Conservation (phyloP, 2,888 invertebrate species). For the Azorinus chamasolen region DNA sequence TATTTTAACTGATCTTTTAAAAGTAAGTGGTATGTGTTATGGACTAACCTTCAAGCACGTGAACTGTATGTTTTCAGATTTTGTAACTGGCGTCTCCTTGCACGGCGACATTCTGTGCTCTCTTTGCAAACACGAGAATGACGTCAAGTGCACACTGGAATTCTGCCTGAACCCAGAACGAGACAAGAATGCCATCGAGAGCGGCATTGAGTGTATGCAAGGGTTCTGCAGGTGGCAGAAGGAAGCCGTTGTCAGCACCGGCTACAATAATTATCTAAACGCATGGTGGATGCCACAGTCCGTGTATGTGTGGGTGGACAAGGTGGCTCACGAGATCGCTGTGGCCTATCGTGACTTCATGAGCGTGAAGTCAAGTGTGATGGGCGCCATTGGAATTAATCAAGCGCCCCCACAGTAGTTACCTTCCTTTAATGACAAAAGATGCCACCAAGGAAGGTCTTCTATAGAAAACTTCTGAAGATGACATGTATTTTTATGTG, state of each 20-base stretch:
- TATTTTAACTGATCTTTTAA: no score
- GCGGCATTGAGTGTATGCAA: slow-evolving; percentile 54
- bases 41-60: no score
- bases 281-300: slow-evolving; percentile 59
- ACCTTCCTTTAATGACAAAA: no score
- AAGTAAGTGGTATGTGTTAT: no score
- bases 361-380: no score
- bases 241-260: slow-evolving; percentile 43
- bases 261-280: slow-evolving; percentile 50
- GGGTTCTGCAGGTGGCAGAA: slow-evolving; percentile 61
- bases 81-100: slow-evolving; percentile 50
- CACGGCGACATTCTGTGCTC: slow-evolving; percentile 62
- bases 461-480: no score
- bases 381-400: no score
- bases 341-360: slow-evolving; percentile 47
- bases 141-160: slow-evolving; percentile 54
- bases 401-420: no score
- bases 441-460: no score
- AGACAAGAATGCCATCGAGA: slow-evolving; percentile 45
- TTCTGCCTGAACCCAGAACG: slow-evolving; percentile 58
- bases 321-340: slow-evolving; percentile 53
- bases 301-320: slow-evolving; percentile 50
- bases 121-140: slow-evolving; percentile 52
- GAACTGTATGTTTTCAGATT: slow-evolving; percentile 53
- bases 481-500: no score